Base-by-base conservation (phyloP, 2,888 invertebrate genomes). In the Synanthedon vespiformis region DNA sequence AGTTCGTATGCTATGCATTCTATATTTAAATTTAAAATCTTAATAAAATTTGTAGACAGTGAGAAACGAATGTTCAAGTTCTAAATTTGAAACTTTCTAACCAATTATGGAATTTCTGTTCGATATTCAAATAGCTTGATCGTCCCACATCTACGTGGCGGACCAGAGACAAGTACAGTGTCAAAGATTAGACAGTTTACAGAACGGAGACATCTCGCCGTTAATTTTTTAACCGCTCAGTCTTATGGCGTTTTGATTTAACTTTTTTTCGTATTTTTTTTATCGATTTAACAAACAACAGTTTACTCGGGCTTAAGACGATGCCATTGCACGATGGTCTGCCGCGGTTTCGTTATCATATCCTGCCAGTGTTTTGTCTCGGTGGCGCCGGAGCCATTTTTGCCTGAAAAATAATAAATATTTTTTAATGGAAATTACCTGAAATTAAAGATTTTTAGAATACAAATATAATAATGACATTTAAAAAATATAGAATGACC, bases 281-380 rank as follows among this genome's bases (percentile, higher is more conserved):
- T 51, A 27, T 40, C 16, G 41, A 34, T 52, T 49, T 61, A 64
- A 61, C 57, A 67, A 34, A 69, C 63, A 65, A 48, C 22, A 58
- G 54, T 67, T 91, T 95, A 95, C 79, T 95, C 95, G 27, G 96
- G 95, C 80, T 98, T 98, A 73, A 98, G 90, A 78, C 97, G 93
- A 88, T 98, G 98, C 98, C 98, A 98, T 78, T 97, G 97, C 51
- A 97, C 95, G 68, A 97, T 95, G 66, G 95, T 96, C 87, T 98
- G 97, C 62, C 97, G 89, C 18, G 97, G 97, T 85, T 98, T 98
- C 57, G 96, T 95, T 64, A 98, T 96, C 98, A 98, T 98, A 75
- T 98, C 98, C 72, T 97, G 97, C 98, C 98, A 98, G 80, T 98
- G 98, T 76, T 97, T 97, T 41, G 96, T 96, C 84, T 98, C 98